Evolutionary conservation across 2,797 vertebrate genomes (phyloP), one percentile per base, ranked within the genome.

Genomic region (Agapornis canus): DNA sequence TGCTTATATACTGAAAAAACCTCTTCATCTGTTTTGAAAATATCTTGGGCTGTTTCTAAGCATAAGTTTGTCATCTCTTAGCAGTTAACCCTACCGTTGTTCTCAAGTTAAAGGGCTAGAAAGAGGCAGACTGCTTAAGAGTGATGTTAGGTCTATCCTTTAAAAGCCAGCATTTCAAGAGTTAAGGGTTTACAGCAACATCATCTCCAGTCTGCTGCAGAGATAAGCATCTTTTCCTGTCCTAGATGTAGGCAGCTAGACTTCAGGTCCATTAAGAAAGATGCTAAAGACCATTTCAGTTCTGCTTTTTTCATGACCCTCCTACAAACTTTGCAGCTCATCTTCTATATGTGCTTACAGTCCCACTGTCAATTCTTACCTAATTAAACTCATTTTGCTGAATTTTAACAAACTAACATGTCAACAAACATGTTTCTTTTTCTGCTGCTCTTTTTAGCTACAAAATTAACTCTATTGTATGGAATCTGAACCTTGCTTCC

Each of bases 161-260:
- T 42, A 45, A 64, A 89, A 37, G 29, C 11, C 89, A 87, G 72
- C 35, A 57, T 61, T 88, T 86, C 49, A 83, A 63, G 71, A 80
- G 75, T 73, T 92, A 86, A 89, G 20, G n/a, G 20, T 77, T 92
- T 69, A 78, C 40, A 83, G 64, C 56, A 84, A 25, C 49, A 82
- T 6, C 61, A 84, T 4, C 71, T 70, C 48, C 51, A 40, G 12
- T 3, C 0, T 15, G 18, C 63, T 14, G 47, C 70, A 79, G 21
- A 89, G 70, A 79, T 75, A 72, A 91, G 26, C 71, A 68, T 63
- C 69, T 83, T 64, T 81, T 56, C 82, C 29, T 19, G 63, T 10
- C 71, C 68, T 32, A 12, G 47, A 59, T 49, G 27, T 60, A 70
- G 27, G 43, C 45, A 81, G 10, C 23, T 31, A 26, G 35, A 61